Evolutionary conservation across 2,113 vertebrate genomes (phyloP).

Genomic region (Vicugna pacos): DNA sequence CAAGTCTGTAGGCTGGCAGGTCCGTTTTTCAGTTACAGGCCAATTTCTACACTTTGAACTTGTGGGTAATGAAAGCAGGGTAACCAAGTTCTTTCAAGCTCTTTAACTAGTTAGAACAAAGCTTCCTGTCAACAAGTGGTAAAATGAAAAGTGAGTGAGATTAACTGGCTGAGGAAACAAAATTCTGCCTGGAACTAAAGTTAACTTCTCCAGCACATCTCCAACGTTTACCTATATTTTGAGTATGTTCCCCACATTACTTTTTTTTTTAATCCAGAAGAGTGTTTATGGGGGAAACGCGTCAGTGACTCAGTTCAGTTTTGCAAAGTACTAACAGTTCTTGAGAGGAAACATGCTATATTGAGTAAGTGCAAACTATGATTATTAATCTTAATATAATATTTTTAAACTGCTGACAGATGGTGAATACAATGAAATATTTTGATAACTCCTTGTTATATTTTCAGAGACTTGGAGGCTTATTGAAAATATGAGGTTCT

Average conservation of each 20-base stretch:
- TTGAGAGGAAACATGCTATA: conserved; percentile 68
- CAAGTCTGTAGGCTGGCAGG: not conserved
- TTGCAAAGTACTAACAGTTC: conserved; percentile 68
- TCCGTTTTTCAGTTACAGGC: not conserved
- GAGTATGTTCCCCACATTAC: not conserved
- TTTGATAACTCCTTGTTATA: conserved; percentile 73
- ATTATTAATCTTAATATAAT: conserved; percentile 81
- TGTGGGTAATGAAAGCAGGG: not conserved
- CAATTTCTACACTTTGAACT: conserved; percentile 23
- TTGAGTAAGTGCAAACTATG: conserved; percentile 69
- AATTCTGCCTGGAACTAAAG: not conserved
- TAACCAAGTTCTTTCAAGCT: not conserved
- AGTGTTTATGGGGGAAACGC: conserved; percentile 22
- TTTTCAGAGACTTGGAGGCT: conserved; percentile 73
- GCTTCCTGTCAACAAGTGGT: not conserved
- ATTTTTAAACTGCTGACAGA: conserved; percentile 78
- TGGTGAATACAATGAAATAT: conserved; percentile 81
- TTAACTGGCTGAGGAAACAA: not conserved
- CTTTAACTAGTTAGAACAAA: not conserved
- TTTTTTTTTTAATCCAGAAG: not conserved
- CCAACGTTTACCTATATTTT: not conserved
- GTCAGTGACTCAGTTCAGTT: conserved; percentile 66
- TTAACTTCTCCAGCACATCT: not conserved
- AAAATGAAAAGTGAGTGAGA: not conserved
- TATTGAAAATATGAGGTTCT: conserved; percentile 72